phyloP scores from a whole-genome alignment of 1,140 invertebrate species.

The Hylaeus volcanicus region DNA sequence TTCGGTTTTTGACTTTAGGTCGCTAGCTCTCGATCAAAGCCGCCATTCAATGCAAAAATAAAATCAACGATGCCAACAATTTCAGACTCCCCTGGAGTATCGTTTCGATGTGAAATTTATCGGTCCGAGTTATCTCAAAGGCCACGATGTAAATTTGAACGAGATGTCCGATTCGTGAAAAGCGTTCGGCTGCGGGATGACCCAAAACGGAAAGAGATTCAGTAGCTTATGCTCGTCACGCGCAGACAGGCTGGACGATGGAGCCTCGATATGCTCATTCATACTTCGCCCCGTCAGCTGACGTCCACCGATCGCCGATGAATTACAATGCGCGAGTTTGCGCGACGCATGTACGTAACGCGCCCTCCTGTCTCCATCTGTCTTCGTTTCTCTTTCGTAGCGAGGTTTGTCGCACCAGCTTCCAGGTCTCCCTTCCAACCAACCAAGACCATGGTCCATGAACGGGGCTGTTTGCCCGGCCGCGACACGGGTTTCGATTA shows the following conservation, averaged over 20 bases:
- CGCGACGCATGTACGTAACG: conserved; percentile 31
- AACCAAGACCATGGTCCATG: background rate
- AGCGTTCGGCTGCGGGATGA: background rate
- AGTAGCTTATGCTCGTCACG: conserved; percentile 56
- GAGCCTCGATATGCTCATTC: conserved; percentile 67
- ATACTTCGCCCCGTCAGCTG: conserved; percentile 65
- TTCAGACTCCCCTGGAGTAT: too few relatives aligned
- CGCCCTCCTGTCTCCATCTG: conserved; percentile 21
- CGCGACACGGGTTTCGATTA: conserved; percentile 51
- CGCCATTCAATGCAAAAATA: too few relatives aligned
- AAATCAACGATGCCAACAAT: too few relatives aligned
- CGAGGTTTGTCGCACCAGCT: background rate
- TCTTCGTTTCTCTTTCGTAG: background rate
- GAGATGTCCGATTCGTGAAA: too few relatives aligned
- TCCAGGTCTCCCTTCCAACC: background rate
- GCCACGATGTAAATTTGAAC: too few relatives aligned
- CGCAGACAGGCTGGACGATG: conserved; percentile 52
- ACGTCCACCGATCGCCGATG: conserved; percentile 59
- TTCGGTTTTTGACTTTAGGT: too few relatives aligned
- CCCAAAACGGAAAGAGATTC: background rate
- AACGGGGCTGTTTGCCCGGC: conserved; percentile 26
- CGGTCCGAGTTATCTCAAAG: too few relatives aligned
- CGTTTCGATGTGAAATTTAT: too few relatives aligned
- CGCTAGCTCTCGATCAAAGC: too few relatives aligned
- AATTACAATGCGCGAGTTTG: conserved; percentile 68